These are phyloP conservation scores for Hassar affinis DNA, from an alignment of 2,113 vertebrate species.

Conservation along the genomic window DNA sequence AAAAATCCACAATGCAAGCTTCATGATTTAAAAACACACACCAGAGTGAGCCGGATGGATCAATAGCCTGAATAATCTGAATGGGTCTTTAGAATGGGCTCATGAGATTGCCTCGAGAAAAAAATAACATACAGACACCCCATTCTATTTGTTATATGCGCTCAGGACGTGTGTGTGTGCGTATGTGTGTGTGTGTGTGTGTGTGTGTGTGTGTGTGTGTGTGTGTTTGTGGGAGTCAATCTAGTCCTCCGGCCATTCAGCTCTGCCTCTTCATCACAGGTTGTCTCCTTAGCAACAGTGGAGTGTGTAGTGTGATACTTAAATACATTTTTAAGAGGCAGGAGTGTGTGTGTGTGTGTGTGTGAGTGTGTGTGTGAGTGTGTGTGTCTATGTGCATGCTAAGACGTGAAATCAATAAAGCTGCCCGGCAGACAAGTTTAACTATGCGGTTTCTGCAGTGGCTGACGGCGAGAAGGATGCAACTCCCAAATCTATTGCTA, in stretches of 20 bases:
- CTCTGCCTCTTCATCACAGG: slow-evolving; percentile 54
- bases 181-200: background rate
- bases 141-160: slow-evolving; percentile 40
- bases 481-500: slow-evolving; percentile 70
- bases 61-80: slow-evolving; percentile 26
- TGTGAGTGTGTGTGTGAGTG: background rate
- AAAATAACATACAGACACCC: slow-evolving; percentile 50
- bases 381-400: slow-evolving; percentile 32
- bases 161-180: slow-evolving; percentile 54
- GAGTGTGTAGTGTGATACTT: slow-evolving; percentile 56
- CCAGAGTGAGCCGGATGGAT: background rate
- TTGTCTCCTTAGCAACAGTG: slow-evolving; percentile 71
- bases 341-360: slow-evolving; percentile 13
- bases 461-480: slow-evolving; percentile 65
- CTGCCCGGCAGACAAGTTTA: slow-evolving; percentile 71
- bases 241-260: slow-evolving; percentile 58
- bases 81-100: slow-evolving; percentile 16
- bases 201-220: background rate
- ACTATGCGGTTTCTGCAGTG: slow-evolving; percentile 63
- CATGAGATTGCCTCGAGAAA: slow-evolving; percentile 28
- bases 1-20: background rate
- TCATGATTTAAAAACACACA: background rate
- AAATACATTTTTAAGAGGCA: slow-evolving; percentile 64
- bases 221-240: slow-evolving; percentile 61
- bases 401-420: slow-evolving; percentile 74